Conservation (phyloP, 1,140 invertebrate species). For the Bombyx mandarina region DNA sequence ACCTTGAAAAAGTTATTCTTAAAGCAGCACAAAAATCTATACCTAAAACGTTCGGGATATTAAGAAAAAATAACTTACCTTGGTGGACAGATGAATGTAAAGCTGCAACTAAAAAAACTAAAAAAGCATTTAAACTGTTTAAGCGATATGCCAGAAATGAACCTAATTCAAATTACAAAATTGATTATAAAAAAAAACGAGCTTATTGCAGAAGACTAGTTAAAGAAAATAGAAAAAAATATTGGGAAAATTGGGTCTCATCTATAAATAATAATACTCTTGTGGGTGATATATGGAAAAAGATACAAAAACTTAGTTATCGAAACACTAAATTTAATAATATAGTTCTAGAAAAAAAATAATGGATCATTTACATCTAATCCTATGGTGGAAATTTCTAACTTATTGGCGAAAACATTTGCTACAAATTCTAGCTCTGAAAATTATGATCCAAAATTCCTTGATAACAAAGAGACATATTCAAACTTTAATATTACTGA, state of each 20-base stretch:
- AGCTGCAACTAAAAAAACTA: conserved; percentile 6
- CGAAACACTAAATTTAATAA: conserved; percentile 9
- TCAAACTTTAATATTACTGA: too few species aligned
- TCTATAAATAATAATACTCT: conserved; percentile 4
- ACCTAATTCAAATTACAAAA: conserved; percentile 18
- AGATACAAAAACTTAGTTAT: conserved; percentile 16
- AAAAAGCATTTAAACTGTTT: conserved; percentile 27
- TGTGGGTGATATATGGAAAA: conserved; percentile 17
- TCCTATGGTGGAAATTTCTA: conserved; percentile 17
- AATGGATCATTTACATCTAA: conserved; percentile 13
- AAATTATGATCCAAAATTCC: too few species aligned
- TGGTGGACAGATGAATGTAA: too few species aligned
- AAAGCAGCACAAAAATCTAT: conserved; percentile 23
- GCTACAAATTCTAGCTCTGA: conserved; percentile 19
- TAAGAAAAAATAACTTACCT: conserved; percentile 3
- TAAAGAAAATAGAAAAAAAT: too few species aligned
- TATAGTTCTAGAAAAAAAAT: conserved; percentile 12
- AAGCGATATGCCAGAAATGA: conserved; percentile 26
- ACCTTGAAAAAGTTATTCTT: conserved; percentile 20
- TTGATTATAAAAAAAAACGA: conserved; percentile 15
- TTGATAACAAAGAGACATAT: too few species aligned
- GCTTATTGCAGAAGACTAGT: too few species aligned
- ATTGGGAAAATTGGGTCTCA: too few species aligned
- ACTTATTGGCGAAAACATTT: conserved; percentile 26
- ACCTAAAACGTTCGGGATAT: conserved; percentile 16